Base-by-base conservation (phyloP, 2,888 invertebrate species). In the Pycnomerus fuliginosus region DNA sequence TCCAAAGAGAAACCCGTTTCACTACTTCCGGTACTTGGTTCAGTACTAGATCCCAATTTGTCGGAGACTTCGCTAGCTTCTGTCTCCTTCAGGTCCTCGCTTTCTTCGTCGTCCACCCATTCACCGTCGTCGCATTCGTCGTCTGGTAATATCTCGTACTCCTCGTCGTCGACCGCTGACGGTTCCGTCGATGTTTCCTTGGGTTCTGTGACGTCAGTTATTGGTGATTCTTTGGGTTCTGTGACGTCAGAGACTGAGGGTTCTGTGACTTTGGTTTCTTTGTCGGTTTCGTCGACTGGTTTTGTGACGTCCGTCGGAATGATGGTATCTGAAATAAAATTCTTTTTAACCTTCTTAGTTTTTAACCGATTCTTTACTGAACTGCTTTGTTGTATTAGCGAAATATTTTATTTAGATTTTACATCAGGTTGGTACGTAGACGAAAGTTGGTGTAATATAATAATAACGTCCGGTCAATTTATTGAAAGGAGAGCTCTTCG, bases 291-390 rank as follows among this genome's bases (percentile, higher is more conserved):
- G 42, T 55, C 52, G 13, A 70, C 65, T 17, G 69, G 62, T 55
- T 72, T 73, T 2, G 79, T 78, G 10, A 75, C 74, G 32, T 78
- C 78, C 0, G 84, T 74, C 0, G 85, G 82, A 44, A 85, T 60
- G 1, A 83, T 73, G 56, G 84, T 78, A 68, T 87, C 85, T 84
- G 56, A 14, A 62, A 62, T 53, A 4, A 25, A 25, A 10, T n/a
- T n/a, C n/a, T n/a, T n/a, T n/a, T n/a, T n/a, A n/a, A n/a, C n/a
- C n/a, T n/a, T n/a, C n/a, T n/a, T n/a, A n/a, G n/a, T n/a, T n/a
- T n/a, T n/a, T n/a, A n/a, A n/a, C n/a, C n/a, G n/a, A n/a, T n/a
- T n/a, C n/a, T n/a, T n/a, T n/a, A n/a, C n/a, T n/a, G n/a, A n/a
- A n/a, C n/a, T n/a, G n/a, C n/a, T n/a, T n/a, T n/a, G n/a, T n/a